phyloP scores from a whole-genome alignment of 2,888 invertebrate species.

The Oeneis ivallda region DNA sequence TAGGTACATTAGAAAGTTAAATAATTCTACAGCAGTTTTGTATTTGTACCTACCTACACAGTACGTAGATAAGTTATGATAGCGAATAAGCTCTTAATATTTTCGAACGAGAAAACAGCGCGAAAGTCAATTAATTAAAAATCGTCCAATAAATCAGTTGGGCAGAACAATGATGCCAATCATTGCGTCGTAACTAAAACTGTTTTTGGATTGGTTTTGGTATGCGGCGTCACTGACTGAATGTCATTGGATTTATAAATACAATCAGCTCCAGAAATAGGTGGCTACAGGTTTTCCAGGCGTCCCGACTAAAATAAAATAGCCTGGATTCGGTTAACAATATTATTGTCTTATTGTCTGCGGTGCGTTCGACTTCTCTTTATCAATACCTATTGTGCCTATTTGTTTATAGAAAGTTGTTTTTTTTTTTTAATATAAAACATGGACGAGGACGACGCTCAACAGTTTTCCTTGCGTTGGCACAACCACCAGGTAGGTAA shows the following conservation, averaged over 20 bases:
- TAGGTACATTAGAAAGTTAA: too few species aligned
- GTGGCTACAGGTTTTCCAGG: constrained; percentile 83
- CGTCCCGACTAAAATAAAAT: constrained; percentile 81
- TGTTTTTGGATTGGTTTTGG: constrained; percentile 81
- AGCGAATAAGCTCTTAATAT: neutral
- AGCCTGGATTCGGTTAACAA: constrained; percentile 81
- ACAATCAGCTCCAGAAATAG: constrained; percentile 83
- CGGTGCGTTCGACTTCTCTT: constrained; percentile 59
- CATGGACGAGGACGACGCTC: constrained; percentile 83
- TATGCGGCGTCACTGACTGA: constrained; percentile 80
- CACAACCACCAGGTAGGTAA: constrained; percentile 89
- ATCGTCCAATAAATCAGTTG: constrained; percentile 45
- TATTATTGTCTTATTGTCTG: constrained; percentile 67
- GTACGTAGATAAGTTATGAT: too few species aligned
- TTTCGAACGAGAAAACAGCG: constrained; percentile 42
- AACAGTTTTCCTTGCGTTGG: constrained; percentile 93
- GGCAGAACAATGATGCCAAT: constrained; percentile 71
- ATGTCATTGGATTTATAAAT: constrained; percentile 83
- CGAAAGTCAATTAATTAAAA: constrained; percentile 39
- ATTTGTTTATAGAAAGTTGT: constrained; percentile 18
- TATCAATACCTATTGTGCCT: too few species aligned
- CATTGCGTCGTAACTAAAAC: constrained; percentile 74
- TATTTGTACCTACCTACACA: too few species aligned
- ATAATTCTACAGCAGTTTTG: too few species aligned
- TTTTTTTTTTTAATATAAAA: constrained; percentile 49